phyloP scores from a whole-genome alignment of 2,888 invertebrate species.

The Pristionchus arcanus region DNA sequence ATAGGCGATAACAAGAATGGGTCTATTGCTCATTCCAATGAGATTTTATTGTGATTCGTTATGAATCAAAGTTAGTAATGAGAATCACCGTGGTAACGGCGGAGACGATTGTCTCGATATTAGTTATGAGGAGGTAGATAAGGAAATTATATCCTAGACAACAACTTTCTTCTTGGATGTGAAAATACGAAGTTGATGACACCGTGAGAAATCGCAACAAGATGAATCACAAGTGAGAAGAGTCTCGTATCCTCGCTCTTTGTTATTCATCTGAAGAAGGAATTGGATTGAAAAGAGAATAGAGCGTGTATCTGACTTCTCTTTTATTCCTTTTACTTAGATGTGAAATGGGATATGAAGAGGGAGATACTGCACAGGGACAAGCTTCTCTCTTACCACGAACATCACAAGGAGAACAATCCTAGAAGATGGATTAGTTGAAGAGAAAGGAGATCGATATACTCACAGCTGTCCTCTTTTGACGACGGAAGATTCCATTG shows the following conservation, averaged over 20 bases:
- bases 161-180: background rate
- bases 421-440: background rate
- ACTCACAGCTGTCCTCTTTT: constrained; percentile 45
- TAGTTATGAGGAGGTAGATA: background rate
- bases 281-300: no score
- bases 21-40: background rate
- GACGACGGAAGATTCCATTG: constrained; percentile 40
- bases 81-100: constrained; percentile 26
- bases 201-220: constrained; percentile 53
- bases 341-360: constrained; percentile 19
- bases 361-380: constrained; percentile 27
- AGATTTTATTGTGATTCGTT: background rate
- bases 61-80: constrained; percentile 11
- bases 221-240: constrained; percentile 55
- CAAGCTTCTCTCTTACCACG: constrained; percentile 36
- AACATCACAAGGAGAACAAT: constrained; percentile 1
- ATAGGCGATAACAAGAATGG: background rate
- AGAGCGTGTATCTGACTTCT: no score
- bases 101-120: constrained; percentile 30
- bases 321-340: background rate
- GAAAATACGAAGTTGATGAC: constrained; percentile 37
- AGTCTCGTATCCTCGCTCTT: constrained; percentile 50
- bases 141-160: background rate
- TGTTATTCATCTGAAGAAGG: constrained; percentile 28
- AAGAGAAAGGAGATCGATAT: background rate